phyloP scores from a whole-genome alignment of 2,113 vertebrate species.

The Silurus asotus region DNA sequence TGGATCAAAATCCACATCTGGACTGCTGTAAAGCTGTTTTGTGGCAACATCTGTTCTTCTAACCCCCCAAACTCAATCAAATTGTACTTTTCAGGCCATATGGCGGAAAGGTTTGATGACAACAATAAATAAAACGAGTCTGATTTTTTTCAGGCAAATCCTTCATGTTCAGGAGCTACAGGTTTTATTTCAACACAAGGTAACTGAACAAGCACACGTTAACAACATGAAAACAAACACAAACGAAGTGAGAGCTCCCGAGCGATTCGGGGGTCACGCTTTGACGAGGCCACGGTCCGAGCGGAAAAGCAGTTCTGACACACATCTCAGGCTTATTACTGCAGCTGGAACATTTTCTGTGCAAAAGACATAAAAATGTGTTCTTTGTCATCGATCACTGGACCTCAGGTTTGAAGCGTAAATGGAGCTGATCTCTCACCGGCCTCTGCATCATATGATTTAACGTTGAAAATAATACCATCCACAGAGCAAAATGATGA shows the following conservation, averaged over 20 bases:
- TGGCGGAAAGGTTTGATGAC: background rate
- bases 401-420: slow-evolving; percentile 59
- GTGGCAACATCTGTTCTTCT: background rate
- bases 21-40: background rate
- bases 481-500: slow-evolving; percentile 73
- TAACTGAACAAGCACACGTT: slow-evolving; percentile 67
- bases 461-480: slow-evolving; percentile 73
- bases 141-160: background rate
- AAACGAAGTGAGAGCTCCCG: slow-evolving; percentile 46
- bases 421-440: slow-evolving; percentile 65
- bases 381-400: slow-evolving; percentile 43
- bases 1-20: background rate
- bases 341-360: slow-evolving; percentile 25
- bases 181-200: slow-evolving; percentile 72
- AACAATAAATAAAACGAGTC: background rate
- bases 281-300: slow-evolving; percentile 51
- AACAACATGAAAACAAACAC: slow-evolving; percentile 62
- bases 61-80: background rate
- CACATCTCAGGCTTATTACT: slow-evolving; percentile 17
- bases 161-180: slow-evolving; percentile 58
- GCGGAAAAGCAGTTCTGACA: slow-evolving; percentile 46
- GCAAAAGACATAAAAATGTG: slow-evolving; percentile 48
- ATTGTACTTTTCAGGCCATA: background rate
- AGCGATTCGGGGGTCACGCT: slow-evolving; percentile 60
- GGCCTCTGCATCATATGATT: slow-evolving; percentile 73